Evolutionary conservation across 2,113 vertebrate genomes (phyloP).

Genomic region (Himantopus leucocephalus): DNA sequence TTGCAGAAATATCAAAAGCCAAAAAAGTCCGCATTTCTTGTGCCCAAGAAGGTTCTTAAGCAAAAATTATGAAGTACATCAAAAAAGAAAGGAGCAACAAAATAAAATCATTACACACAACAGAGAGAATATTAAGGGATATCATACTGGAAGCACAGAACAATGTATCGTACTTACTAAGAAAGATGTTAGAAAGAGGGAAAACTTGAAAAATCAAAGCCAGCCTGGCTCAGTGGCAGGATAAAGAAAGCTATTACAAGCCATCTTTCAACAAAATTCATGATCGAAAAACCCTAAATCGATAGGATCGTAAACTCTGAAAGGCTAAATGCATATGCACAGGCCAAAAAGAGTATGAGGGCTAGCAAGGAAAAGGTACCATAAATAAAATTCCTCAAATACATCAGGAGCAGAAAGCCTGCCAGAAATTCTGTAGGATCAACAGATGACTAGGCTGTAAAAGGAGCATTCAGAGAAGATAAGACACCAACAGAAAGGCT

Average conservation of each 20-base stretch:
- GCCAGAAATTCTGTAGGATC: not conserved
- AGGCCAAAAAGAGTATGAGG: not conserved
- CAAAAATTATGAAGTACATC: not conserved
- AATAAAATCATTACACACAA: not conserved
- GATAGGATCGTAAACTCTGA: conserved; percentile 16
- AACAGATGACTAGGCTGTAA: not conserved
- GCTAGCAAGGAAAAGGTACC: not conserved
- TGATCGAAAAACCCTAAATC: not conserved
- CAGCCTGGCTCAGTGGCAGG: not conserved
- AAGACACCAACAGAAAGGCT: not conserved
- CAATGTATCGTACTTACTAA: not conserved
- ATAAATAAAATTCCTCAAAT: conserved; percentile 25
- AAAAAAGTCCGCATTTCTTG: not conserved
- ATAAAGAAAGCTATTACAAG: conserved; percentile 1
- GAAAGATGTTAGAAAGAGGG: not conserved
- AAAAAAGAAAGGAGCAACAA: not conserved
- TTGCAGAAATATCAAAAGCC: not conserved
- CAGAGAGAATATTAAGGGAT: not conserved
- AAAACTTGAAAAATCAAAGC: not conserved
- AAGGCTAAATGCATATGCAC: not conserved
- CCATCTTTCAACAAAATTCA: conserved; percentile 32
- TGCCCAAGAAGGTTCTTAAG: not conserved
- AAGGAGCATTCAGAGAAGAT: not conserved
- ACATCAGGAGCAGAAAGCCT: not conserved
- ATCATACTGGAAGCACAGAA: not conserved